Evolutionary conservation across 1,140 invertebrate genomes (phyloP).

Genomic region (Trichonephila clavipes): DNA sequence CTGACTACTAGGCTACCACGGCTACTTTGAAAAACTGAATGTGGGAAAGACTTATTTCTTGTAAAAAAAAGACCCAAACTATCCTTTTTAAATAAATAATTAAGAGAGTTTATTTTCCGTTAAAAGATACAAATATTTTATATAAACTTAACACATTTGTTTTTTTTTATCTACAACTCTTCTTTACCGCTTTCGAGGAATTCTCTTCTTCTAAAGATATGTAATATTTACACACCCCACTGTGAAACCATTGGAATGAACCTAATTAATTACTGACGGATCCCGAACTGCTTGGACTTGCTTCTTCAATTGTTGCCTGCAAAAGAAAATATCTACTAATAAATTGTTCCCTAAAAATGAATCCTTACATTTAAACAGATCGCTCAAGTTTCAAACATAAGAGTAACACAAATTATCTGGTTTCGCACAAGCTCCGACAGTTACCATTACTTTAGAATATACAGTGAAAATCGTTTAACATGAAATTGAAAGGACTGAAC

Average conservation of each 20-base stretch:
- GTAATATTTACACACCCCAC: not conserved
- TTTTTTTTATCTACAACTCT: not conserved
- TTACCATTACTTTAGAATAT: no score
- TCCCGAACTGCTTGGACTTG: slow-evolving; percentile 41
- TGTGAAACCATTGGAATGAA: not conserved
- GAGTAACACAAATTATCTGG: no score
- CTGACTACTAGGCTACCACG: no score
- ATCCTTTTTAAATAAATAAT: not conserved
- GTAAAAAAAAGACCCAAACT: no score
- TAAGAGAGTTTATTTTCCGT: not conserved
- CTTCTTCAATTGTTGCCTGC: slow-evolving; percentile 23
- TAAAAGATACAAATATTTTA: not conserved
- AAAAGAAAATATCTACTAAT: not conserved
- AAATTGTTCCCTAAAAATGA: no score
- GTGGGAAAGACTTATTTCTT: no score
- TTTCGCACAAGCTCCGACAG: no score
- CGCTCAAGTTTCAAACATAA: no score
- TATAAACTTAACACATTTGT: not conserved
- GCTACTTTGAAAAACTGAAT: no score
- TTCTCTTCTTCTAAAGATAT: not conserved
- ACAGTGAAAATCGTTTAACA: no score
- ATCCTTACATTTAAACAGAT: no score
- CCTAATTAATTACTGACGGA: not conserved
- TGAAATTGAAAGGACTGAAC: no score
- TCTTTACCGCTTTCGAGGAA: not conserved